Evolutionary conservation across 2,888 invertebrate species (phyloP).

Genomic region (Coremacera marginata): DNA sequence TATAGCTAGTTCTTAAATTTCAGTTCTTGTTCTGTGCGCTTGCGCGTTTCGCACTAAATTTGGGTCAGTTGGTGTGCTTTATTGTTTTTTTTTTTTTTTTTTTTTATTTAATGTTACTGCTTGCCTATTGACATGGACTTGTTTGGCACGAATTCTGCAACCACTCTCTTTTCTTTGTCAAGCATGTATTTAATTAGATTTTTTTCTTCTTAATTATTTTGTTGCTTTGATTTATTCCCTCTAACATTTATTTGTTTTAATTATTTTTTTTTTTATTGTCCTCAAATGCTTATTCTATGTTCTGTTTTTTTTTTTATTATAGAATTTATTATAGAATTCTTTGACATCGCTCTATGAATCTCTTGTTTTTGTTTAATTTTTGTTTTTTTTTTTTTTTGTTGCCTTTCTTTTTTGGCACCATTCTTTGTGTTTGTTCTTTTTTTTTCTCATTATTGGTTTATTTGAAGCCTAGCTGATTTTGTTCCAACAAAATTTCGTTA

Average conservation of each 20-base stretch:
- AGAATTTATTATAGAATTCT: too few relatives aligned
- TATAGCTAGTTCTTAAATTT: background rate
- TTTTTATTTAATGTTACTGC: too few relatives aligned
- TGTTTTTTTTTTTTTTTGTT: too few relatives aligned
- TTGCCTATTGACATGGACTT: constrained; percentile 21
- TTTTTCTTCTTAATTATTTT: background rate
- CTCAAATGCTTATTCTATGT: background rate
- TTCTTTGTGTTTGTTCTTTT: background rate
- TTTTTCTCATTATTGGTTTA: background rate
- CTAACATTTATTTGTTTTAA: background rate
- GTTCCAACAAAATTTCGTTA: too few relatives aligned
- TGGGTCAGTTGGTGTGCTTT: constrained; percentile 20
- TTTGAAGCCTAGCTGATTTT: too few relatives aligned
- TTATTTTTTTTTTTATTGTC: background rate
- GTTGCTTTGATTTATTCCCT: background rate
- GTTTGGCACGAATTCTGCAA: constrained; percentile 8
- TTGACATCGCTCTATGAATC: too few relatives aligned
- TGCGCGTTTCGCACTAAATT: background rate
- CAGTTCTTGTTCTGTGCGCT: background rate
- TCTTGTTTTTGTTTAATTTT: too few relatives aligned
- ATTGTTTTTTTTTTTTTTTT: background rate
- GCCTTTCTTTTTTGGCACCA: too few relatives aligned
- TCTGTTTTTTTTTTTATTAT: background rate
- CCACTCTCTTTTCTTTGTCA: background rate
- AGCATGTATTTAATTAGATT: background rate